Evolutionary conservation across 1,140 invertebrate species (phyloP).

Genomic region (Spodoptera litura): DNA sequence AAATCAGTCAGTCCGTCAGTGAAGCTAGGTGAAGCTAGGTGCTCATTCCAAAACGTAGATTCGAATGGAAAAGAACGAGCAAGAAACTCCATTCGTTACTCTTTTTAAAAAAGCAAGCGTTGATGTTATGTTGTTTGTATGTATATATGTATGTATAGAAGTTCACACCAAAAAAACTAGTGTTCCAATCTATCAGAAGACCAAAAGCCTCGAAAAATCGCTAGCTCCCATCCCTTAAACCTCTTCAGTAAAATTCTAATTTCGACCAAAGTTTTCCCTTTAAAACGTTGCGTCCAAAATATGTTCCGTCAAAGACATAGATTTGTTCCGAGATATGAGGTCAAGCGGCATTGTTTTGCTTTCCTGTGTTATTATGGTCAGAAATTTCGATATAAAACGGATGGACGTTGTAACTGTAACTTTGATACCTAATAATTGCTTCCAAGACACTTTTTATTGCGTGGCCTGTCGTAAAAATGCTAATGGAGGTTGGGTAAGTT

Average conservation of each 20-base stretch:
- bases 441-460: conserved; percentile 28
- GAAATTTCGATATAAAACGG: conserved; percentile 36
- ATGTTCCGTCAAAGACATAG: conserved; percentile 74
- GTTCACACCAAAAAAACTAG: no score
- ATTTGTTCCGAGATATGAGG: conserved; percentile 71
- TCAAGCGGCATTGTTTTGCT: conserved; percentile 68
- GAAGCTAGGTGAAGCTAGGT: no score
- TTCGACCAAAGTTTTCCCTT: conserved; percentile 74
- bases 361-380: conserved; percentile 71
- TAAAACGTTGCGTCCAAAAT: conserved; percentile 72
- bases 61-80: no score
- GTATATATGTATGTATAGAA: no score
- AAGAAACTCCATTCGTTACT: no score
- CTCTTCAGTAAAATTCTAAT: conserved; percentile 70
- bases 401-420: conserved; percentile 18
- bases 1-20: no score
- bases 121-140: no score
- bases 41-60: no score
- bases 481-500: conserved; percentile 20
- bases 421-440: conserved; percentile 27
- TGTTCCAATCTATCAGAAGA: no score
- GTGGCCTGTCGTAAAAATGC: neutral
- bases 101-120: no score
- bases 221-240: conserved; percentile 53
- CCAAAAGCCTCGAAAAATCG: conserved; percentile 23